These are phyloP conservation scores for Sparidentex hasta DNA, from an alignment of 2,797 vertebrate species.

Conservation along the genomic window DNA sequence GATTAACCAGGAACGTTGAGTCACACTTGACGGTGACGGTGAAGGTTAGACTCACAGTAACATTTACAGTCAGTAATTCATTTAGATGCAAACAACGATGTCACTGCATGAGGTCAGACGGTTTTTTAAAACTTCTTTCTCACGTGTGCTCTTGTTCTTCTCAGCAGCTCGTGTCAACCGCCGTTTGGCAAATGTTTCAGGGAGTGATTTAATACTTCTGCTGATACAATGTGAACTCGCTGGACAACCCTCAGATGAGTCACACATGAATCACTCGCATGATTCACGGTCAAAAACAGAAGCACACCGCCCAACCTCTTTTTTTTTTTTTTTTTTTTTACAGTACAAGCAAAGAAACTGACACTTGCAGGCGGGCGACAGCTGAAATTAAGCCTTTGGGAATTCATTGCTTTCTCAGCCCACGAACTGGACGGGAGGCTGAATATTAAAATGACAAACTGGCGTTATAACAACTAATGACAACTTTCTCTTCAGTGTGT, in stretches of 20 bases:
- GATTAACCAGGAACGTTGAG: conserved; percentile 27
- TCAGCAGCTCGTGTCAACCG: neutral
- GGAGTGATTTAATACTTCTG: conserved; percentile 24
- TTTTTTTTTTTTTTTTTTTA: neutral
- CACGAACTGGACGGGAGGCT: conserved; percentile 22
- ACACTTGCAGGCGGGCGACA: neutral
- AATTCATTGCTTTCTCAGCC: neutral
- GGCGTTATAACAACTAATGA: neutral
- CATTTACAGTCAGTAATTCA: conserved; percentile 3
- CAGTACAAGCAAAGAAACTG: conserved; percentile 12
- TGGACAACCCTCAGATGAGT: conserved; percentile 52
- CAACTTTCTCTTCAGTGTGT: neutral
- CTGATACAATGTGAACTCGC: conserved; percentile 20
- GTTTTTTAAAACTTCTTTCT: neutral
- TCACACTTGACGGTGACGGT: conserved; percentile 23
- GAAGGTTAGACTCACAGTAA: conserved; percentile 33
- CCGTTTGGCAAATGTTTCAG: conserved; percentile 7
- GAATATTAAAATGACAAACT: conserved; percentile 24
- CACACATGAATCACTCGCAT: conserved; percentile 64
- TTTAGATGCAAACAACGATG: neutral
- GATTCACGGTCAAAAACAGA: conserved; percentile 62
- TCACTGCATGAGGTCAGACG: conserved; percentile 11
- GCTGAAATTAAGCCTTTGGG: conserved; percentile 10
- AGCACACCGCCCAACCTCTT: conserved; percentile 24
- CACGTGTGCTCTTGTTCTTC: neutral